Conservation (phyloP, 2,797 vertebrate genomes). For the Acomys russatus region DNA sequence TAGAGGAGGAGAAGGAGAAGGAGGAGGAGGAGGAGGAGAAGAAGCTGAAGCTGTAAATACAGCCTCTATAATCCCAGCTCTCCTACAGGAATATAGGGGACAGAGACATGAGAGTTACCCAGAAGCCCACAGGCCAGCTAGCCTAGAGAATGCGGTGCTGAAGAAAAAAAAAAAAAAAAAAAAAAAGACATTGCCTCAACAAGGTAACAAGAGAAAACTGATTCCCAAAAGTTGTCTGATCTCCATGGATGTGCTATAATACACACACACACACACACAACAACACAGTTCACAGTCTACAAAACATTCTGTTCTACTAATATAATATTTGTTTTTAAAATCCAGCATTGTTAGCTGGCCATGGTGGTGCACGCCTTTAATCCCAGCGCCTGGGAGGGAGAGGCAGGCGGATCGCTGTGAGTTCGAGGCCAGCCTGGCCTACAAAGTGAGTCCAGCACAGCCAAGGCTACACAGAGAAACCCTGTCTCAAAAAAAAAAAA, state of each 20-base stretch:
- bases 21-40: too few relatives aligned
- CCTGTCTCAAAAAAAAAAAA: too few relatives aligned
- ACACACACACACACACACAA: neutral
- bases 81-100: neutral
- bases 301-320: neutral
- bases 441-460: too few relatives aligned
- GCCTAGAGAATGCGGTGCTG: neutral
- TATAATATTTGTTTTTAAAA: neutral
- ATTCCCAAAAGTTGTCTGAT: neutral
- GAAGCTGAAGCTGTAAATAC: too few relatives aligned
- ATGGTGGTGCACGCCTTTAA: neutral
- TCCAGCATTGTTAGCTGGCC: neutral
- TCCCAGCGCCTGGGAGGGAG: too few relatives aligned
- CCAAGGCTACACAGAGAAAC: too few relatives aligned
- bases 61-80: neutral
- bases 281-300: neutral
- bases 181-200: neutral
- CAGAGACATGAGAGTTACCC: neutral
- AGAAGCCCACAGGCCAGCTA: neutral
- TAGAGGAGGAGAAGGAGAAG: rapidly evolving
- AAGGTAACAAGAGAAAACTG: neutral
- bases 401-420: too few relatives aligned
- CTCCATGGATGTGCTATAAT: neutral
- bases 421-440: too few relatives aligned
- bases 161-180: neutral